Evolutionary conservation across 2,797 vertebrate species (phyloP), one percentile per base, ranked within the genome.

Genomic region (Myotis planiceps): DNA sequence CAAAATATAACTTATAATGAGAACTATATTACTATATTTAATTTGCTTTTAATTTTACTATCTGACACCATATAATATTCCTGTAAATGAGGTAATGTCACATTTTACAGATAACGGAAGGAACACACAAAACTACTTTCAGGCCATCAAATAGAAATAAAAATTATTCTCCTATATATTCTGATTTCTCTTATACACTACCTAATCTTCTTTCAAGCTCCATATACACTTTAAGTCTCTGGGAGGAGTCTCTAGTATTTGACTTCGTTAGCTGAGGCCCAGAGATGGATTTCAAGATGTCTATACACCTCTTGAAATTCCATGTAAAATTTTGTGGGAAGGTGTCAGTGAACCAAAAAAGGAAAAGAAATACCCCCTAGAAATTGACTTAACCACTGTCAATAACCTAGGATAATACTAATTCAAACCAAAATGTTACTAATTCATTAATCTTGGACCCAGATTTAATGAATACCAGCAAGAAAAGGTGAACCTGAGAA

Each of bases 401-500:
- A 91, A 47, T 60, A 81, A 82, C 18, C 19, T 90, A 85, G 39
- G 60, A 92, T 21, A 95, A 90, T 32, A 39, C 23, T 72, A 94
- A 86, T 37, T 87, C 34, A 84, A 92, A 93, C 14, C 10, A 68
- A 87, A 87, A 32, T 80, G 23, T 51, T 53, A 94, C 74, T 76
- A 58, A 92, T 66, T 90, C 37, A 83, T 79, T 83, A 92, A 90
- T 39, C 65, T 91, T 81, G 63, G 39, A 66, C 6, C 14, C 32
- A 91, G 45, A 13, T 78, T 94, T 85, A 81, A 80, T 37, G 49
- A 86, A 76, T 72, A 89, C 19, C 69, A 87, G 8, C 27, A 88
- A 37, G n/a, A 92, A 92, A 81, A 90, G 23, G 39, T 66, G 87
- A 96, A 76, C 4, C 47, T 90, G 21, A 87, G 32, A 89, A 53